Percentiles rank a stretch among this genome's conserved stretches.
These are phyloP conservation scores for Limonius californicus DNA, from an alignment of 1,140 invertebrate genomes.

Conservation along the genomic window DNA sequence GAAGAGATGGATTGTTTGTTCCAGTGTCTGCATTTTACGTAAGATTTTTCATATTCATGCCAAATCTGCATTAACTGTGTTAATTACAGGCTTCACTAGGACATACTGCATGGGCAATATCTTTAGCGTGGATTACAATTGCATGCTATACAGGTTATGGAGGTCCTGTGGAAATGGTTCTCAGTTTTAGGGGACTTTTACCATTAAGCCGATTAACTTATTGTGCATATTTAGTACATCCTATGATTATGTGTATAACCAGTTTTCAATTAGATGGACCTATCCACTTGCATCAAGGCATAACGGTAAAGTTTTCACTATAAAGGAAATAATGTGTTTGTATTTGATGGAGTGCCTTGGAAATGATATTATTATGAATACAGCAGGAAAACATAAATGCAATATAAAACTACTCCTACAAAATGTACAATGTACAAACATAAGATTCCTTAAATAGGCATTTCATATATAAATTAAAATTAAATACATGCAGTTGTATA, in stretches of 20 bases:
- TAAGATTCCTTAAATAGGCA: too few species aligned
- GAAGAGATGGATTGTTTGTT: conserved; percentile 63
- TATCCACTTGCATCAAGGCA: conserved; percentile 66
- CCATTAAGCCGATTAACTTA: conserved; percentile 87
- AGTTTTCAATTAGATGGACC: conserved; percentile 74
- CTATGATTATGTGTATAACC: conserved; percentile 75
- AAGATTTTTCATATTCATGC: too few species aligned
- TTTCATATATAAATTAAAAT: too few species aligned
- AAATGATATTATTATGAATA: neutral
- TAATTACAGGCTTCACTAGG: conserved; percentile 55
- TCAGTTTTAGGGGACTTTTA: conserved; percentile 75
- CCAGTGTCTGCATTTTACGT: conserved; percentile 64
- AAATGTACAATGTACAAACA: too few species aligned
- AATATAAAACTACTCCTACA: too few species aligned
- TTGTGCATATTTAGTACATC: conserved; percentile 86
- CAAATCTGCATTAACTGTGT: too few species aligned
- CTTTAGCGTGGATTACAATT: conserved; percentile 75
- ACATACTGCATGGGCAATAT: conserved; percentile 69
- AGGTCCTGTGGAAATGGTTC: conserved; percentile 65
- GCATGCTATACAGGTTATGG: conserved; percentile 75
- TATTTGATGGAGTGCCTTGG: neutral
- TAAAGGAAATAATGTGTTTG: too few species aligned
- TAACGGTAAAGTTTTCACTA: conserved; percentile 66
- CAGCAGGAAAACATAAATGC: too few species aligned
- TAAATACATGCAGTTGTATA: too few species aligned